Evolutionary conservation across 2,888 invertebrate genomes (phyloP), one percentile per base, ranked within the genome.

Genomic region (Scaptomyza reducta): DNA sequence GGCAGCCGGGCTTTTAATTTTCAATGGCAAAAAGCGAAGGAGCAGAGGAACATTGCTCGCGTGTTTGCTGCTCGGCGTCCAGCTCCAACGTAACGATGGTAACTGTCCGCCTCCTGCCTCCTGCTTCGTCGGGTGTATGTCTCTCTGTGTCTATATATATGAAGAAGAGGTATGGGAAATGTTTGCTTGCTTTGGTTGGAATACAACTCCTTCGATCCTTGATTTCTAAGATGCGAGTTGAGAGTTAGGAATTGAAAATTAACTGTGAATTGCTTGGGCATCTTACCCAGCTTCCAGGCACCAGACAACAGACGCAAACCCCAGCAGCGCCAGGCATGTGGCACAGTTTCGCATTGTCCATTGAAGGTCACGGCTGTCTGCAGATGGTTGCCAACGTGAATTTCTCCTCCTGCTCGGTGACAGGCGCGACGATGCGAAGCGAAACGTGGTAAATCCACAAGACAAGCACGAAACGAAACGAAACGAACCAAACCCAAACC

Each of bases 1-100:
- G 60, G 58, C 74, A 78, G 70, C 50, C 59, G 56, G 54, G 57
- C 76, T 74, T 83, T 83, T 86, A 74, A 86, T 80, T 87, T 87
- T 53, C 41, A 47, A 35, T 53, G 51, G 54, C 27, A 22, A 41
- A 14, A 22, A 13, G 7, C 35, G n/a, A 13, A 49, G 29, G 13
- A 45, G 33, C 7, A 25, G 14, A 61, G 44, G 16, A 40, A n/a
- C 31, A 47, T 18, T 31, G n/a, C n/a, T 44, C 6, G 35, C 35
- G 35, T 35, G 35, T 35, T 35, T 22, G 44, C 5, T 42, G 25
- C 42, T 42, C 10, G 44, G 44, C 7, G 27, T 27, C 27, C n/a
- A 25, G 44, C 13, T 22, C 25, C 35, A 22, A 22, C 18, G 55
- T 45, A 35, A 16, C 55, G 14, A 35, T 25, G 33, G 31, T 31